Base-by-base conservation (phyloP, 2,797 vertebrate species). In the Huso huso region DNA sequence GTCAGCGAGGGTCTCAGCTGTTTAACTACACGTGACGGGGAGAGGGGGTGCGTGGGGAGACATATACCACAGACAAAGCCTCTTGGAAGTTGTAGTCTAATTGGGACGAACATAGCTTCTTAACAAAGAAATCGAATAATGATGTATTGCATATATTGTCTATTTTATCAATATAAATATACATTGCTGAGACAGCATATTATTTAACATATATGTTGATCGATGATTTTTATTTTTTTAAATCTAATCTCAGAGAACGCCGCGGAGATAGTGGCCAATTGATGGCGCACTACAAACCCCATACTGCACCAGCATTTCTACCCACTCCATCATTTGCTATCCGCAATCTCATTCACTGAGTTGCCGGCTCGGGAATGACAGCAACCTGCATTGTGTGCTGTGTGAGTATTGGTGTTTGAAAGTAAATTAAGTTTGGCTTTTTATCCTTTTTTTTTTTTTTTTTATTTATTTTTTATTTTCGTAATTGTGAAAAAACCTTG, bases 241-340 rank as follows among this genome's bases (percentile, higher is more conserved):
- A 18, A 18, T 18, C 18, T 18, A 18, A 37, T 37, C 37, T 37
- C 37, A 5, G 37, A 37, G 37, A 37, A 37, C 37, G 37, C 37
- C 5, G 37, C 37, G 37, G 37, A 37, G 37, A 37, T 5, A 4
- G 37, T 37, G 3, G 37, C 3, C 3, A 37, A 37, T 37, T 37
- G 37, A 37, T 37, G 37, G 37, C 37, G 37, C 37, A 88, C 86
- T 88, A 84, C 84, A 89, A 75, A 1, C 85, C 84, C 86, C 88
- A 75, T 8, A 37, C 3, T 37, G 37, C 37, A 37, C 37, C 37
- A 37, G 37, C 5, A 37, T 37, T 37, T 37, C 37, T 37, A 37
- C 4, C 62, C 52, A 12, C 63, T 55, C 64, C 75, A 76, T 13
- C 71, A 72, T 51, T 48, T 58, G 74, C 71, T 66, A 70, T 70